A percentile compares a stretch with the other conserved stretches of the same genome.
Conservation (phyloP, 2,888 invertebrate genomes). For the Dicycla oo region DNA sequence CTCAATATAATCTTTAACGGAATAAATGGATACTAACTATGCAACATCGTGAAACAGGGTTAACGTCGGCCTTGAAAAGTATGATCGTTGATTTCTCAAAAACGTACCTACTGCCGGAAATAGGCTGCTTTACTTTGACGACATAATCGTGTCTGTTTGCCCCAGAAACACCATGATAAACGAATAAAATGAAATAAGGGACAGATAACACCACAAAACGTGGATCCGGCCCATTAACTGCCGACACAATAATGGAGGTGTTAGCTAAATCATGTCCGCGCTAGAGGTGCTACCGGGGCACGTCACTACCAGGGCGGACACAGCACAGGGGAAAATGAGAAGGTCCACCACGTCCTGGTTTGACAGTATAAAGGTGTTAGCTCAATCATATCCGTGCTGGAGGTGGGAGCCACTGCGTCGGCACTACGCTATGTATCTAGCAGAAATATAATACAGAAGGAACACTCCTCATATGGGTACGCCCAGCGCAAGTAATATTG, state of each 20-base stretch:
- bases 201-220: constrained; percentile 32
- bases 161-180: constrained; percentile 8
- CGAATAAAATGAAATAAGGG: constrained; percentile 26
- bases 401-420: not conserved
- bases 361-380: constrained; percentile 19
- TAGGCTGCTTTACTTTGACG: not conserved
- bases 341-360: not conserved
- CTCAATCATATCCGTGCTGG: constrained; percentile 35
- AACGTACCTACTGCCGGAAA: not conserved
- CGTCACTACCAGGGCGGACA: constrained; percentile 10
- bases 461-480: not conserved
- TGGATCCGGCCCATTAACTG: constrained; percentile 20
- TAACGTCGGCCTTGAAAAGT: not conserved
- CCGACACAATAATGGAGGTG: constrained; percentile 42
- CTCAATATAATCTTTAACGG: too few relatives aligned
- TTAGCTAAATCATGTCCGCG: constrained; percentile 51
- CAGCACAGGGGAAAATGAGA: not conserved
- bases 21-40: too few relatives aligned
- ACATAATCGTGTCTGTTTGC: constrained; percentile 13
- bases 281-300: constrained; percentile 17
- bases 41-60: not conserved
- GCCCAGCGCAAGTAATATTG: not conserved
- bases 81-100: not conserved
- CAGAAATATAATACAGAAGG: not conserved
- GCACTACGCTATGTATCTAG: not conserved